A percentile compares a stretch with the other conserved stretches of the same genome.
phyloP scores from a whole-genome alignment of 2,797 vertebrate species.

The Aulostomus chinensis region DNA sequence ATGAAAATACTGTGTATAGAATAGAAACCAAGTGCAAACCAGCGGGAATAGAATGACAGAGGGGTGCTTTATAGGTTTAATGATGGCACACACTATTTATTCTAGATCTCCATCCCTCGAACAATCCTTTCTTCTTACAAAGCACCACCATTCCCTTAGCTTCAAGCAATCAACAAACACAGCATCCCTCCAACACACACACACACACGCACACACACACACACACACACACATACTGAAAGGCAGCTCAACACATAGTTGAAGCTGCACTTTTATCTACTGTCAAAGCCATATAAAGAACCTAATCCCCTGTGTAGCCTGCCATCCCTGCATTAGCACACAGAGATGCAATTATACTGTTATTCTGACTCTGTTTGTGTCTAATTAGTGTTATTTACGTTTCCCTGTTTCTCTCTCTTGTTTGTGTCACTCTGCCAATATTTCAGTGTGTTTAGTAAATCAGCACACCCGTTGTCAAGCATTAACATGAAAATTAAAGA shows the following conservation, averaged over 20 bases:
- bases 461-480: conserved; percentile 60
- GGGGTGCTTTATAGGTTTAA: conserved; percentile 62
- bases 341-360: conserved; percentile 68
- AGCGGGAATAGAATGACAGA: conserved; percentile 29
- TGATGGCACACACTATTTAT: conserved; percentile 63
- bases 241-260: conserved; percentile 47
- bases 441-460: conserved; percentile 40
- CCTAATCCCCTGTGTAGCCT: conserved; percentile 59
- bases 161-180: conserved; percentile 67
- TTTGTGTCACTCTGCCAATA: conserved; percentile 19
- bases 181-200: conserved; percentile 61
- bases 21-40: conserved; percentile 40
- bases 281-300: conserved; percentile 58
- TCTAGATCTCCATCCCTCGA: conserved; percentile 37
- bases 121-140: conserved; percentile 53
- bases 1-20: conserved; percentile 24
- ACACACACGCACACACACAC: conserved; percentile 20
- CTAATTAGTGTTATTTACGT: conserved; percentile 74
- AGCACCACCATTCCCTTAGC: conserved; percentile 62
- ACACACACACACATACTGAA: not conserved
- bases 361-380: conserved; percentile 62
- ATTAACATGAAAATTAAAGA: conserved; percentile 60
- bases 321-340: conserved; percentile 65
- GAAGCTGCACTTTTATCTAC: conserved; percentile 63
- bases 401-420: conserved; percentile 33